These are phyloP conservation scores for Pangasius mekongensis DNA, from an alignment of 2,797 vertebrate genomes.

Conservation along the genomic window DNA sequence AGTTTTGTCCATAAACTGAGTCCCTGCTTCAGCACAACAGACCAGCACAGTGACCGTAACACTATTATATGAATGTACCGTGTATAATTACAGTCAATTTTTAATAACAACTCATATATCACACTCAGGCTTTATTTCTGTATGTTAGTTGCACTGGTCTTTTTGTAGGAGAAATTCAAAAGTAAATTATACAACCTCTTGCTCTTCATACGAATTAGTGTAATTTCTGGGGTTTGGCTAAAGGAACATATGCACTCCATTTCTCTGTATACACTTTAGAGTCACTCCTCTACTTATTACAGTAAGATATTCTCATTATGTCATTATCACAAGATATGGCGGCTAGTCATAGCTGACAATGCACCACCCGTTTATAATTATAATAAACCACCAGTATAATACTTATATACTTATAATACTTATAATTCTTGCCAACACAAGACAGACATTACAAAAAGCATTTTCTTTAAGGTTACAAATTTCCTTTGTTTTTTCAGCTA, in stretches of 20 bases:
- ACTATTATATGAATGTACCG: neutral
- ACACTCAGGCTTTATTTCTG: neutral
- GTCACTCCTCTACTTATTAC: neutral
- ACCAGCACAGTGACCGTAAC: neutral
- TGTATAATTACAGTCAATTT: conserved; percentile 16
- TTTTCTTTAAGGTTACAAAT: neutral
- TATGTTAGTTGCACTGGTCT: too few relatives aligned
- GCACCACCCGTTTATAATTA: neutral
- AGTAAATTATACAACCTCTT: neutral
- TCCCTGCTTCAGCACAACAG: neutral
- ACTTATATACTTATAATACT: too few relatives aligned
- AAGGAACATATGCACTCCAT: neutral
- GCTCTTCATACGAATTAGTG: too few relatives aligned
- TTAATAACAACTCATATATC: neutral
- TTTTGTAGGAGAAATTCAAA: neutral
- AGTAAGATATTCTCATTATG: neutral
- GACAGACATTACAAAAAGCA: neutral
- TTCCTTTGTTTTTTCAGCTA: conserved; percentile 2
- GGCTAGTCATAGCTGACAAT: neutral
- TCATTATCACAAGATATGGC: neutral
- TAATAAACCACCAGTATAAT: neutral
- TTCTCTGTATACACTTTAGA: neutral
- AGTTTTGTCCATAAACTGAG: too few relatives aligned
- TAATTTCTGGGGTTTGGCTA: neutral
- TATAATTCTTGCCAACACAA: neutral